Base-by-base conservation (phyloP, 2,113 vertebrate species). In the Gopherus flavomarginatus region DNA sequence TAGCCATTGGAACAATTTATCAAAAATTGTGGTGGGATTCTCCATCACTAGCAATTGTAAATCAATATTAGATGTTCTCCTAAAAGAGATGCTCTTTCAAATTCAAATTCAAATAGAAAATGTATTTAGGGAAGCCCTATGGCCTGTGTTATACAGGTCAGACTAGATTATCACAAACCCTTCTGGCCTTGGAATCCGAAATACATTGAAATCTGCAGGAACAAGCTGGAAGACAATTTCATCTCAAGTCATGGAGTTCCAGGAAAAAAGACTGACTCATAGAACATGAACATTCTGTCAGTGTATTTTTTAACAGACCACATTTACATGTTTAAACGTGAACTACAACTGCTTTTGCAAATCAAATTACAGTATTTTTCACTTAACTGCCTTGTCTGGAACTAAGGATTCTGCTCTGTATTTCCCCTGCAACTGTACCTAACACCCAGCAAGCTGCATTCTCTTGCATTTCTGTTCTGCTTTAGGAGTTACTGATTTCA, bases 311-410 rank as follows among this genome's bases (percentile, higher is more conserved):
- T 77, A 29, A 31, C 2, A 77, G 12, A 65, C 21, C 52, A 31
- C 8, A 19, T 90, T 96, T 82, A 83, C 42, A 7, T 42, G 84
- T 26, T 53, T 12, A 86, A 81, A 65, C 22, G 80, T 50, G 38
- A 92, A 81, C 8, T 86, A 19, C 21, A 88, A 47, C 13, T 56
- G 11, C 38, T 22, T 88, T 47, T 10, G 35, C 57, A 87, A 94
- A 85, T 26, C 21, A 93, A 94, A 81, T 8, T 0, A 47, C 8
- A 86, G 2, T 85, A 91, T 86, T 94, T 80, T 84, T 85, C 24
- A 81, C 62, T 93, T 95, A 57, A 57, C 31, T 94, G 27, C 88
- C 75, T 17, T 7, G 79, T 31, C 29, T 88, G 42, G 75, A 78
- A 7, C 42, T 11, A 96, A 91, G 29, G 82, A 92, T 57, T 87